phyloP scores from a whole-genome alignment of 2,113 vertebrate species.

The Thamnaconus septentrionalis region DNA sequence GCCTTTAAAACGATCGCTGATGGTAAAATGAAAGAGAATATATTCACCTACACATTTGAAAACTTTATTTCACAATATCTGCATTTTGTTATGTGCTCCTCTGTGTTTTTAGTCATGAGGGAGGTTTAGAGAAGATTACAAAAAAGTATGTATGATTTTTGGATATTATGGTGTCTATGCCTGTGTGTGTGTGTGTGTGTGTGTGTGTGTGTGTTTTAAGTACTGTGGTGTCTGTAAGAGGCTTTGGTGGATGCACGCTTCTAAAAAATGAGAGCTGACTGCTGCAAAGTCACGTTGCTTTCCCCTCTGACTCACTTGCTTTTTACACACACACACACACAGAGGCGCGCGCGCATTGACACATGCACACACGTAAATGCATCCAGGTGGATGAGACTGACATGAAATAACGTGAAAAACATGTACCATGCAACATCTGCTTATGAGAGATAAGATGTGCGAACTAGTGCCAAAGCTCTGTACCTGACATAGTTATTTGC shows the following conservation, averaged over 20 bases:
- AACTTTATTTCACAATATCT: too few species aligned
- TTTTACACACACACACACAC: slow-evolving; percentile 4
- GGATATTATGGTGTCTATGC: too few species aligned
- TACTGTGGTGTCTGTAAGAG: slow-evolving; percentile 47
- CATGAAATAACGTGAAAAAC: slow-evolving; percentile 17
- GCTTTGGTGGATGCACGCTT: slow-evolving; percentile 54
- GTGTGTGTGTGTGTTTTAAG: neutral
- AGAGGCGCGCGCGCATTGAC: slow-evolving; percentile 2
- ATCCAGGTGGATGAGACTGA: slow-evolving; percentile 29
- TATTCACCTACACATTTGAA: too few species aligned
- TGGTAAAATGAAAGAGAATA: too few species aligned
- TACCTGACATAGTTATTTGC: slow-evolving; percentile 35
- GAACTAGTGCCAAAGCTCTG: slow-evolving; percentile 38
- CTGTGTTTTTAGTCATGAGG: too few species aligned
- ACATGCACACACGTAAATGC: slow-evolving; percentile 18
- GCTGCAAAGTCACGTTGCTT: slow-evolving; percentile 23
- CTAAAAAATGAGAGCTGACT: slow-evolving; percentile 56
- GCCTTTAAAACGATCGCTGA: too few species aligned
- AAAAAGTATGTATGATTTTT: too few species aligned
- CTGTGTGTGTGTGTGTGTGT: too few species aligned
- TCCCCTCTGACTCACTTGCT: neutral
- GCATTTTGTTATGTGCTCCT: too few species aligned
- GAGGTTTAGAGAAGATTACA: too few species aligned
- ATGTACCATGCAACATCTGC: slow-evolving; percentile 63
- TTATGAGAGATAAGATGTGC: slow-evolving; percentile 67